These are phyloP conservation scores for Oryzaephilus surinamensis DNA, from an alignment of 1,140 invertebrate species.

Conservation along the genomic window DNA sequence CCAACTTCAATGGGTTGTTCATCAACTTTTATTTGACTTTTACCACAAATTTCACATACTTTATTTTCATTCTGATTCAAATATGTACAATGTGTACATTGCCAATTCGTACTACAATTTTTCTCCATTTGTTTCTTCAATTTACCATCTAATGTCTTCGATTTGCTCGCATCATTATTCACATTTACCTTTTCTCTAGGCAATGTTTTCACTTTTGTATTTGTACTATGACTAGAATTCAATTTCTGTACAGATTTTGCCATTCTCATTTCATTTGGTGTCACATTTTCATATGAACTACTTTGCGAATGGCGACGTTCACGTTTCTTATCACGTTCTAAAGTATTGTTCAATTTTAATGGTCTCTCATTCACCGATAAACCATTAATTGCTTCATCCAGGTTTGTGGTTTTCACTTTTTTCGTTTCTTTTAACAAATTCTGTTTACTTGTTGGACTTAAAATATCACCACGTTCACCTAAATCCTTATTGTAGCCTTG, in stretches of 20 bases:
- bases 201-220: conserved; percentile 5
- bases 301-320: conserved; percentile 18
- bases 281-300: conserved; percentile 27
- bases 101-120: conserved; percentile 40
- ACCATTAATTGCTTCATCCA: conserved; percentile 41
- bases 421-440: conserved; percentile 33
- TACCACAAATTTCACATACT: conserved; percentile 71
- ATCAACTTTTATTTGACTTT: conserved; percentile 49
- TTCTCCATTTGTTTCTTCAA: neutral
- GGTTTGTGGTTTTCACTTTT: conserved; percentile 40
- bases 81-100: conserved; percentile 61
- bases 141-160: conserved; percentile 5
- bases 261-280: conserved; percentile 1
- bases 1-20: conserved; percentile 59
- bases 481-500: conserved; percentile 60
- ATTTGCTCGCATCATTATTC: conserved; percentile 5
- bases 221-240: too few species aligned
- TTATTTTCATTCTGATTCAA: conserved; percentile 44
- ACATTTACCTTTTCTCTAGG: neutral
- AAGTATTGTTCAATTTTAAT: conserved; percentile 43
- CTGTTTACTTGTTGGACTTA: conserved; percentile 38
- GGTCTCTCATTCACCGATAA: conserved; percentile 37
- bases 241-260: neutral
- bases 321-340: conserved; percentile 38
- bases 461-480: conserved; percentile 49